Conservation (phyloP, 2,888 invertebrate species). For the Hypena proboscidalis region DNA sequence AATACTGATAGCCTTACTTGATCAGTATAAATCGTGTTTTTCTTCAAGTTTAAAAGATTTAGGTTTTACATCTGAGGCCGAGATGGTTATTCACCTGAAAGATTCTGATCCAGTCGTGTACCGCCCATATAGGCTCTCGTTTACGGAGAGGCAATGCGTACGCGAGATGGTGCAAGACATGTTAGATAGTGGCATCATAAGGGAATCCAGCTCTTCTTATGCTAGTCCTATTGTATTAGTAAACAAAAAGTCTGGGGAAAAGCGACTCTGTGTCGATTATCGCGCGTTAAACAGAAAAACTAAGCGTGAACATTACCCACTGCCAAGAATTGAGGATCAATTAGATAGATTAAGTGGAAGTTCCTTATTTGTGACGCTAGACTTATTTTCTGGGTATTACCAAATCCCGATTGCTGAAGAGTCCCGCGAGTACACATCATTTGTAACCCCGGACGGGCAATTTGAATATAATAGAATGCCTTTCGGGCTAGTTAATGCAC, state of each 20-base stretch:
- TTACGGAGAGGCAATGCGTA: too few relatives aligned
- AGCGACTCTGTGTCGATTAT: conserved; percentile 3
- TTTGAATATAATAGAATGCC: too few relatives aligned
- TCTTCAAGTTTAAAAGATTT: neutral
- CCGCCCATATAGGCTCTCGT: too few relatives aligned
- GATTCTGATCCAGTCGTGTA: neutral
- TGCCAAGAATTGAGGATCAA: too few relatives aligned
- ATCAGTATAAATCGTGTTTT: conserved; percentile 1
- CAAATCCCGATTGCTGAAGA: conserved; percentile 2
- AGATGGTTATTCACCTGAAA: neutral
- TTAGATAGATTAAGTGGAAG: neutral
- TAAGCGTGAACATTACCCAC: neutral
- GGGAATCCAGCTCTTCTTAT: too few relatives aligned
- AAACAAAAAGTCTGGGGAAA: too few relatives aligned
- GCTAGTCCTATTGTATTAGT: conserved; percentile 4
- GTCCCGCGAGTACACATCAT: conserved; percentile 35
- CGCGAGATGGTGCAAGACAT: too few relatives aligned
- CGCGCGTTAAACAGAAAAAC: neutral
- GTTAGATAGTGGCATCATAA: too few relatives aligned
- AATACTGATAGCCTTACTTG: neutral
- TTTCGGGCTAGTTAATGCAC: conserved; percentile 35
- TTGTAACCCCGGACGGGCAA: conserved; percentile 38
- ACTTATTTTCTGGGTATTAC: too few relatives aligned
- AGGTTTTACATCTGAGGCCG: neutral
- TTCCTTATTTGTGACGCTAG: neutral